A percentile compares a stretch with the other conserved stretches of the same genome.
Conservation (phyloP, 2,797 vertebrate genomes). For the Typhlichthys eigenmanni region DNA sequence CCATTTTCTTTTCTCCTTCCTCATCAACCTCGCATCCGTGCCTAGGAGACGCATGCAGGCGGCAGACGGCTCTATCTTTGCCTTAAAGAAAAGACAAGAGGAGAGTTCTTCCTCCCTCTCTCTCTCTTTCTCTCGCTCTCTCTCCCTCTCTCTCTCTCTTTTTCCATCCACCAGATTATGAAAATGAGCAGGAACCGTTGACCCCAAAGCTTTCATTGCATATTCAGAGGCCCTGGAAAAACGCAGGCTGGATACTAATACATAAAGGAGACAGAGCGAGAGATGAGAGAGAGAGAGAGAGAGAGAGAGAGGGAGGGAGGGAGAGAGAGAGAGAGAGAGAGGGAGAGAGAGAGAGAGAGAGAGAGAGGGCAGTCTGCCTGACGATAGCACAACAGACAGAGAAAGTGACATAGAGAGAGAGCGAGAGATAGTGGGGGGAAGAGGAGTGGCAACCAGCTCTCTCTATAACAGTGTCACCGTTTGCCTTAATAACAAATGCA, state of each 20-base stretch:
- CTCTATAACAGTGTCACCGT: too few relatives aligned
- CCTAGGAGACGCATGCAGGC: slow-evolving; percentile 5
- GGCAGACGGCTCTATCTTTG: slow-evolving; percentile 11
- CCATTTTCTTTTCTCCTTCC: slow-evolving; percentile 56
- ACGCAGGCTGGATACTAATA: slow-evolving; percentile 73
- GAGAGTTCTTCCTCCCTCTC: slow-evolving; percentile 18
- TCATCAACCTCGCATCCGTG: slow-evolving; percentile 8
- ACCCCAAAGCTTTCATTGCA: slow-evolving; percentile 77
- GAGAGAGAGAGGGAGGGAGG: neutral
- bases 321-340: slow-evolving; percentile 53
- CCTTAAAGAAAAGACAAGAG: slow-evolving; percentile 23
- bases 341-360: slow-evolving; percentile 63
- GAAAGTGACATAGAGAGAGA: too few relatives aligned
- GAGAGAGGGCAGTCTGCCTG: slow-evolving; percentile 66
- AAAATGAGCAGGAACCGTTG: slow-evolving; percentile 61
- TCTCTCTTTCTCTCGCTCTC: slow-evolving; percentile 16
- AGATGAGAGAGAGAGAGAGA: slow-evolving; percentile 6
- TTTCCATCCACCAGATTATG: slow-evolving; percentile 58
- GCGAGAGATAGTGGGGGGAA: too few relatives aligned
- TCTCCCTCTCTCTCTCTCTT: slow-evolving; percentile 13
- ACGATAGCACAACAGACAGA: too few relatives aligned
- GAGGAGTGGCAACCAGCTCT: too few relatives aligned
- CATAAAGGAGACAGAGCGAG: slow-evolving; percentile 39
- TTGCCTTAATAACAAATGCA: too few relatives aligned
- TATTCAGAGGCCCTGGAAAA: slow-evolving; percentile 62